Evolutionary conservation across 2,888 invertebrate species (phyloP), one percentile per base, ranked within the genome.

Genomic region (Leucania comma): DNA sequence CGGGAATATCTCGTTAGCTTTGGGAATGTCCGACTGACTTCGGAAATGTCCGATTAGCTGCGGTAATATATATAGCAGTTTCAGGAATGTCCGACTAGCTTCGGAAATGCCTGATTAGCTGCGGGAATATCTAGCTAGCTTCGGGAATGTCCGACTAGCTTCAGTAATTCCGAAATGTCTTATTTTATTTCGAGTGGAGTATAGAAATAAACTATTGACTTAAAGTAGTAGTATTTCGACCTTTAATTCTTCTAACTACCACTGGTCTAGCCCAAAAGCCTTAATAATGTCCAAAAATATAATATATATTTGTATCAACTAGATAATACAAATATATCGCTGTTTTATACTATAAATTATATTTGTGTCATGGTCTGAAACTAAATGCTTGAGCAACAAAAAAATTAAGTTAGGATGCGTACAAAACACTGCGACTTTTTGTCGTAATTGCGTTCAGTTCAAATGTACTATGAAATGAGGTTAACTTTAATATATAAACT

Each of bases 301-400:
- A 53, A 22, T 65, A 57, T 29, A 26, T 42, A 50, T 68, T 75
- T 60, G 26, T 62, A 48, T 66, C 0, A 48, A 53, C 53, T 71
- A 26, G 14, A 70, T 78, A 46, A 73, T 61, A 79, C 74, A 62
- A 50, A 62, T 38, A 69, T 62, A 80, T 62, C 57, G 24, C 67
- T 61, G 50, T 32, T 42, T 12, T 48, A 14, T 24, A 50, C 22
- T 22, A 50, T 50, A 50, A 50, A 42, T 42, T 42, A 51, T 50
- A 14, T 38, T 24, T 17, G 8, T 59, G 54, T 65, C 77, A 76
- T 81, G 62, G 24, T 66, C 14, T 32, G 65, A 12, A 65, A 61
- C 65, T 12, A 69, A 76, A 14, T 5, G 3, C n/a, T 81, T 78
- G 78, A 78, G 78, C 78, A 78, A 78, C 38, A 22, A 66, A 76